These are phyloP conservation scores for Gracilinanus agilis DNA, from an alignment of 2,113 vertebrate genomes.

Conservation along the genomic window DNA sequence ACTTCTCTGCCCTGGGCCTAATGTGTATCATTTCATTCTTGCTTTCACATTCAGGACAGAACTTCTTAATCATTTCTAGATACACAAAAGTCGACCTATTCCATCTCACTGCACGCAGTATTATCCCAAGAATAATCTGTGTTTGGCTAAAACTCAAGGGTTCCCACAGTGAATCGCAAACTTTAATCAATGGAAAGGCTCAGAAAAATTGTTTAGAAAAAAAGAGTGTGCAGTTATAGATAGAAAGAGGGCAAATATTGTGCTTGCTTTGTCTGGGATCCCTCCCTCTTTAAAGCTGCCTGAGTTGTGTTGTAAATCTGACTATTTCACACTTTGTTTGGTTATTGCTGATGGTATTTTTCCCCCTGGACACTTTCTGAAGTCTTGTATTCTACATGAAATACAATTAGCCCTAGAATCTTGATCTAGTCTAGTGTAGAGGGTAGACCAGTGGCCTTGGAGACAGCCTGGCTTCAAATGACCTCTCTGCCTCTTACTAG, in stretches of 20 bases:
- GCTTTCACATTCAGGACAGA: constrained; percentile 74
- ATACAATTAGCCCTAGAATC: constrained; percentile 37
- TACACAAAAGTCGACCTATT: constrained; percentile 73
- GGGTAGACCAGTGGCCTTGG: not conserved
- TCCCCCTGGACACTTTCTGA: not conserved
- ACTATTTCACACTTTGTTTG: not conserved
- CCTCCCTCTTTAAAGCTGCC: constrained; percentile 55
- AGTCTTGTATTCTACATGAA: constrained; percentile 21
- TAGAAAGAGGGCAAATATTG: constrained; percentile 58
- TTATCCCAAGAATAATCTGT: constrained; percentile 75
- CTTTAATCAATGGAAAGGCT: constrained; percentile 76
- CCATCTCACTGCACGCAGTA: constrained; percentile 69
- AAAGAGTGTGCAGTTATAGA: constrained; percentile 69
- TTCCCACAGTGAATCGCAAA: constrained; percentile 73
- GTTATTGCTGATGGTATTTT: not conserved
- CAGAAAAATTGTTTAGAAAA: constrained; percentile 72
- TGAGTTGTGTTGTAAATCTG: constrained; percentile 12
- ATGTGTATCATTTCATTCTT: constrained; percentile 71
- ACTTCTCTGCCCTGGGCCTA: constrained; percentile 65
- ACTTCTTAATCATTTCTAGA: constrained; percentile 78
- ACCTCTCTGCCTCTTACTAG: not conserved
- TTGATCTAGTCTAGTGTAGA: not conserved
- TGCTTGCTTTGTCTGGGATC: constrained; percentile 45
- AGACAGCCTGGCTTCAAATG: not conserved
- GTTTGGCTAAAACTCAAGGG: constrained; percentile 73